These are phyloP conservation scores for Microchrysa polita DNA, from an alignment of 2,888 invertebrate genomes.

Conservation along the genomic window DNA sequence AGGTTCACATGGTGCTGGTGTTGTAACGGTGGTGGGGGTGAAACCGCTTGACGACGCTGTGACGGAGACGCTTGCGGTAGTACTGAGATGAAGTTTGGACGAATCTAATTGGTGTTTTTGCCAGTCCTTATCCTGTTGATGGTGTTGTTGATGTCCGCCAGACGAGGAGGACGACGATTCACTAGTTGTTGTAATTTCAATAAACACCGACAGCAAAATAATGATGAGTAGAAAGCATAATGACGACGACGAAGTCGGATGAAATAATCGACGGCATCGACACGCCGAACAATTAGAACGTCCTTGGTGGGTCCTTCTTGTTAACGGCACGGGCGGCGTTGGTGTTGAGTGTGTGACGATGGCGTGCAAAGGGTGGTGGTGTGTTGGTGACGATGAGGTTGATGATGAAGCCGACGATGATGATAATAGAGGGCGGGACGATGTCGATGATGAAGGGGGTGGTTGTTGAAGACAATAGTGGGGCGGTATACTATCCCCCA, in stretches of 20 bases:
- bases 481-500: slow-evolving; percentile 53
- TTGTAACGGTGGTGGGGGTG: slow-evolving; percentile 49
- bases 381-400: slow-evolving; percentile 45
- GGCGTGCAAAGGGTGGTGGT: too few species aligned
- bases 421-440: slow-evolving; percentile 45
- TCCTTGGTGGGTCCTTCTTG: slow-evolving; percentile 31
- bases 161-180: slow-evolving; percentile 36
- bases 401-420: too few species aligned
- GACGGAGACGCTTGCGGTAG: background rate
- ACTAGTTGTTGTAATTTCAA: slow-evolving; percentile 46
- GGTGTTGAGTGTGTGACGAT: background rate
- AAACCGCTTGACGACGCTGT: slow-evolving; percentile 7
- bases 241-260: slow-evolving; percentile 46
- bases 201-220: slow-evolving; percentile 46
- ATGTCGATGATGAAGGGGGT: slow-evolving; percentile 37
- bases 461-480: slow-evolving; percentile 50
- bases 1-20: slow-evolving; percentile 58
- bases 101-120: slow-evolving; percentile 36
- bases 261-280: slow-evolving; percentile 44
- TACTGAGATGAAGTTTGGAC: slow-evolving; percentile 17
- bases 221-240: slow-evolving; percentile 44
- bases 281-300: slow-evolving; percentile 44
- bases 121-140: slow-evolving; percentile 46
- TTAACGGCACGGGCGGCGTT: background rate
- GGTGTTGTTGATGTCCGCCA: slow-evolving; percentile 46